Conservation (phyloP, 2,797 vertebrate species). For the Monodelphis domestica region DNA sequence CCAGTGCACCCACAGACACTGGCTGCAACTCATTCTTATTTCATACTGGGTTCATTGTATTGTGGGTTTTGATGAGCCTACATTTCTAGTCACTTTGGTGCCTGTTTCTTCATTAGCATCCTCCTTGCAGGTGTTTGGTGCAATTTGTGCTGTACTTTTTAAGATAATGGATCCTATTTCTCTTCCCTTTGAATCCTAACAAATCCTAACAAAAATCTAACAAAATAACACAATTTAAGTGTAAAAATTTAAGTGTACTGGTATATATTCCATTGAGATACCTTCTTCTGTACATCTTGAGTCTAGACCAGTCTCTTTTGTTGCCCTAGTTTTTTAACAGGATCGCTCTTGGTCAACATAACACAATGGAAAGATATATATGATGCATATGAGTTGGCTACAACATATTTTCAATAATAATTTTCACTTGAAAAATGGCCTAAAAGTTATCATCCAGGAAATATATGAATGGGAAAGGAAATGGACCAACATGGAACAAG, state of each 20-base stretch:
- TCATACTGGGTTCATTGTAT: not conserved
- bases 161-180: not conserved
- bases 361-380: not conserved
- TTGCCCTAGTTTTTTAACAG: not conserved
- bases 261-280: not conserved
- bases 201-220: no score
- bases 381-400: not conserved
- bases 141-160: not conserved
- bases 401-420: not conserved
- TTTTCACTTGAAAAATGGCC: not conserved
- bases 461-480: not conserved
- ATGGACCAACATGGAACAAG: not conserved
- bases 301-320: not conserved
- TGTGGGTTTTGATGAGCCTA: not conserved
- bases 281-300: not conserved
- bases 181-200: not conserved
- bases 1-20: not conserved
- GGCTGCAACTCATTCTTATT: not conserved
- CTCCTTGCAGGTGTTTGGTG: not conserved
- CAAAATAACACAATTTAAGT: not conserved
- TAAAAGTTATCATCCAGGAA: not conserved
- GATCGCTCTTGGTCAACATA: not conserved
- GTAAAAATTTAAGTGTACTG: not conserved
- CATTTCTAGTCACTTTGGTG: not conserved
- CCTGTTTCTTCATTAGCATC: not conserved